These are phyloP conservation scores for Siniperca obscura DNA, from an alignment of 2,797 vertebrate genomes.

Conservation along the genomic window DNA sequence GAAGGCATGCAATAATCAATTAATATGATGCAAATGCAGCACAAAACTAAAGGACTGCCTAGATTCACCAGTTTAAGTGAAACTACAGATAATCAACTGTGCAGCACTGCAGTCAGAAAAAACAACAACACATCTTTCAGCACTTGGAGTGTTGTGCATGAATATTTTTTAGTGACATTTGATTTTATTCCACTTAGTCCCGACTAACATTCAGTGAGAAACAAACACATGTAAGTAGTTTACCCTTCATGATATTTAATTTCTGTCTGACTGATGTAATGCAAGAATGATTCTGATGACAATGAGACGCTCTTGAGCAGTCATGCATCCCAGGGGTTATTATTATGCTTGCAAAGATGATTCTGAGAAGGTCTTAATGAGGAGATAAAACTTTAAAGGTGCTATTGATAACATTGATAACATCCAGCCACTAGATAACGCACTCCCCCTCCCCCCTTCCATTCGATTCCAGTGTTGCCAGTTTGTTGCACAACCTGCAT, in stretches of 20 bases:
- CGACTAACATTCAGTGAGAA: conserved; percentile 33
- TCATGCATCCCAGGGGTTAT: conserved; percentile 48
- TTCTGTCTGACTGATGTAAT: conserved; percentile 40
- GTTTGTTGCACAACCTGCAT: no score
- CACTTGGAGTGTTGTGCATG: not conserved
- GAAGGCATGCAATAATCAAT: conserved; percentile 3
- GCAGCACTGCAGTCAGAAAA: not conserved
- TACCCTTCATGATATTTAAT: conserved; percentile 43
- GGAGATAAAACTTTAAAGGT: not conserved
- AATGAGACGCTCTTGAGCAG: conserved; percentile 48
- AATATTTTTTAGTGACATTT: conserved; percentile 27
- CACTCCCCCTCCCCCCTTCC: no score
- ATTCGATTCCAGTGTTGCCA: no score
- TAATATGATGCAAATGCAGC: conserved; percentile 6
- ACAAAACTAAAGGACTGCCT: conserved; percentile 21
- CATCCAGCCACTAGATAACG: no score
- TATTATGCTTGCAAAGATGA: conserved; percentile 50
- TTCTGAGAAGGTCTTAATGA: conserved; percentile 52
- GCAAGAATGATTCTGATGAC: conserved; percentile 46
- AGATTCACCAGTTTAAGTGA: not conserved
- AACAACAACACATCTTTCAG: conserved; percentile 2
- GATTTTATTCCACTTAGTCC: conserved; percentile 34
- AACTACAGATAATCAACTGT: no score
- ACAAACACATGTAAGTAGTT: conserved; percentile 40
- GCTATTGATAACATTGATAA: no score